phyloP scores from a whole-genome alignment of 1,140 invertebrate species.

The Trigoniulus corallinus region DNA sequence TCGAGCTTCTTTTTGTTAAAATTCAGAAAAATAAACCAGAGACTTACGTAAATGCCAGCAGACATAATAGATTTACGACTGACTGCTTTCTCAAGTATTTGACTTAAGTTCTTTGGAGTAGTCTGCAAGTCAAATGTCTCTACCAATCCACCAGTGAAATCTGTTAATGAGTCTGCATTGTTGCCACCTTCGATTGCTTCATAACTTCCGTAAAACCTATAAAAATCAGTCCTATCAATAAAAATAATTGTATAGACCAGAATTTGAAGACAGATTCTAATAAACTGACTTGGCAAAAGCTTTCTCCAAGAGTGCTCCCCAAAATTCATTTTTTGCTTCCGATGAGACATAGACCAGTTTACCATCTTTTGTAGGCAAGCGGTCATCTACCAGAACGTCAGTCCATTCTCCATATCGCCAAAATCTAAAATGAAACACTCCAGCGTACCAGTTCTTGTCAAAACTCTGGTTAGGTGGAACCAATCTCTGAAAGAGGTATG shows the following conservation, averaged over 20 bases:
- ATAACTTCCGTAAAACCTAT: constrained; percentile 15
- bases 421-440: constrained; percentile 35
- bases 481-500: constrained; percentile 43
- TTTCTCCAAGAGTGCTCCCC: too few species aligned
- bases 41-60: constrained; percentile 34
- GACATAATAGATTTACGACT: constrained; percentile 34
- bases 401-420: too few species aligned
- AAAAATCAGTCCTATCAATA: too few species aligned
- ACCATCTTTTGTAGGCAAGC: too few species aligned
- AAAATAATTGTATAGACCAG: not conserved
- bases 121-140: constrained; percentile 19
- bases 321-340: too few species aligned
- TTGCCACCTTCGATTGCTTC: constrained; percentile 24
- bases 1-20: too few species aligned
- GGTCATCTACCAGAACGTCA: too few species aligned
- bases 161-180: constrained; percentile 34
- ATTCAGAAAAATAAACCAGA: too few species aligned
- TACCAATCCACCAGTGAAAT: constrained; percentile 38
- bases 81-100: constrained; percentile 30
- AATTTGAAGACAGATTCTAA: too few species aligned
- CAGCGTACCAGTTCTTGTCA: constrained; percentile 30
- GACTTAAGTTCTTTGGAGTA: constrained; percentile 25
- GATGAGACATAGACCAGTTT: too few species aligned
- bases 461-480: constrained; percentile 50
- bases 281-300: too few species aligned